A percentile compares a stretch with the other conserved stretches of the same genome.
phyloP scores from a whole-genome alignment of 2,888 invertebrate species.

The Andrena hattorfiana region DNA sequence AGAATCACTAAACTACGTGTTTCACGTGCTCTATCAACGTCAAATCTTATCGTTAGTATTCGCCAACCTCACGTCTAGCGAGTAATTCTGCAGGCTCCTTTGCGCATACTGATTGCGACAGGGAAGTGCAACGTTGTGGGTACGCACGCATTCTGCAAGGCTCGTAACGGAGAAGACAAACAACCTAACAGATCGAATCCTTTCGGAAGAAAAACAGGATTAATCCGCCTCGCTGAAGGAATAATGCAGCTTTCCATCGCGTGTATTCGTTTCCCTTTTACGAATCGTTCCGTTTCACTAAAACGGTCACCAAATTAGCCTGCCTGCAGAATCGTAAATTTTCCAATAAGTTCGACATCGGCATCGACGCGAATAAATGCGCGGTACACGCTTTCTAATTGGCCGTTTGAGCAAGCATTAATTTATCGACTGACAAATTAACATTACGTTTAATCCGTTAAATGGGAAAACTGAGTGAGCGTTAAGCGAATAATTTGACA shows the following conservation, averaged over 20 bases:
- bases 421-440: conserved; percentile 41
- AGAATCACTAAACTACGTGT: conserved; percentile 7
- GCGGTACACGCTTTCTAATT: conserved; percentile 18
- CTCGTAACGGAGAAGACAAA: not conserved
- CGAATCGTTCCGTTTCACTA: conserved; percentile 17
- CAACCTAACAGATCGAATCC: conserved; percentile 8
- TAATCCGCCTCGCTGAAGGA: not conserved
- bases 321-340: conserved; percentile 12
- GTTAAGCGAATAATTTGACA: conserved; percentile 8
- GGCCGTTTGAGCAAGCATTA: not conserved
- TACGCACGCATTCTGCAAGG: not conserved
- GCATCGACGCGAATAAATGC: conserved; percentile 5
- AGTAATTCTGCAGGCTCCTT: conserved; percentile 15
- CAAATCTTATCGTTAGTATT: conserved; percentile 13
- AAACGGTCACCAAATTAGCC: conserved; percentile 10
- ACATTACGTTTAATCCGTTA: not conserved
- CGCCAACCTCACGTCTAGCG: conserved; percentile 7
- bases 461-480: not conserved
- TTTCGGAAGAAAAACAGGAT: conserved; percentile 2
- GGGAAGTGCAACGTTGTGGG: conserved; percentile 17
- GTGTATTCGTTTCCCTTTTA: conserved; percentile 1
- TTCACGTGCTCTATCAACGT: conserved; percentile 18
- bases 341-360: not conserved
- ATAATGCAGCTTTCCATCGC: conserved; percentile 12
- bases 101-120: conserved; percentile 31